A percentile compares a stretch with the other conserved stretches of the same genome.
phyloP scores from a whole-genome alignment of 2,113 vertebrate genomes.

The Cynoglossus semilaevis region DNA sequence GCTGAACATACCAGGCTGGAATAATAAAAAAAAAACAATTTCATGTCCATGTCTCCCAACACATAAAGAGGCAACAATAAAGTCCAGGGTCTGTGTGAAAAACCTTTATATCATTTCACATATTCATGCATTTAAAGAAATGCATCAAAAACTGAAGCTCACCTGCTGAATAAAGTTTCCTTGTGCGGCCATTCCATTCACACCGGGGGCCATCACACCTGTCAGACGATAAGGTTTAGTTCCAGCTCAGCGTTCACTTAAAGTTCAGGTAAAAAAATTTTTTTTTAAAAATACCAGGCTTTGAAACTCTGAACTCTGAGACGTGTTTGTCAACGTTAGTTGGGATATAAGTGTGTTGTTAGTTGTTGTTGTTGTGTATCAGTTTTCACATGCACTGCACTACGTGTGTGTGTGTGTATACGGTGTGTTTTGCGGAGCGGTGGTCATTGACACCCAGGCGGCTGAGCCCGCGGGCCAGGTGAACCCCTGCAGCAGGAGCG shows the following conservation, averaged over 20 bases:
- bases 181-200: slow-evolving; percentile 84
- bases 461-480: slow-evolving; percentile 64
- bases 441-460: slow-evolving; percentile 30
- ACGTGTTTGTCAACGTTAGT: slow-evolving; percentile 46
- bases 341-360: slow-evolving; percentile 39
- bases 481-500: slow-evolving; percentile 74
- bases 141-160: too few species aligned
- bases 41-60: background rate
- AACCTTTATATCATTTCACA: too few species aligned
- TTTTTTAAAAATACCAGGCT: too few species aligned
- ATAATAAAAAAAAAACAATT: slow-evolving; percentile 3
- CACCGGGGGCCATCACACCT: slow-evolving; percentile 91
- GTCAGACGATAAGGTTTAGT: slow-evolving; percentile 41
- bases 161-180: slow-evolving; percentile 93
- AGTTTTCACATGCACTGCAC: slow-evolving; percentile 47
- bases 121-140: too few species aligned
- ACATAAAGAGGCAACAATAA: background rate
- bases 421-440: slow-evolving; percentile 14
- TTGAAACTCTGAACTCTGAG: too few species aligned
- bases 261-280: too few species aligned
- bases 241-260: background rate
- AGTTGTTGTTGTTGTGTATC: slow-evolving; percentile 42
- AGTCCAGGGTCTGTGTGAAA: too few species aligned
- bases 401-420: slow-evolving; percentile 27
- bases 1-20: slow-evolving; percentile 87